Percentiles rank a stretch among this genome's conserved stretches.
phyloP scores from a whole-genome alignment of 2,113 vertebrate species.

The Holacanthus passer region DNA sequence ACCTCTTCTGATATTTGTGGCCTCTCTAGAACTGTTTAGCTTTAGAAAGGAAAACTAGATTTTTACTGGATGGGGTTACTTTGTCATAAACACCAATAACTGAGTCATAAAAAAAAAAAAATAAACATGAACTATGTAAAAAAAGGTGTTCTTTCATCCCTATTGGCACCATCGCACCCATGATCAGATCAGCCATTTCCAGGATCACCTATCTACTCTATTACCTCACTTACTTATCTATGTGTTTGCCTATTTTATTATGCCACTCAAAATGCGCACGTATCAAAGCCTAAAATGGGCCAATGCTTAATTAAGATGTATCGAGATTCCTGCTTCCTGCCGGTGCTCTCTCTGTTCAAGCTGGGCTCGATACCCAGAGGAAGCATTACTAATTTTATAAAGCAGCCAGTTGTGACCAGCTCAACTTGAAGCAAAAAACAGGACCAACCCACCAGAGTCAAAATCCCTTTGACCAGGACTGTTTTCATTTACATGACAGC shows the following conservation, averaged over 20 bases:
- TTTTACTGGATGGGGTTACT: neutral
- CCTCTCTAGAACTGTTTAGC: neutral
- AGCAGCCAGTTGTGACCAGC: neutral
- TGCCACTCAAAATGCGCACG: neutral
- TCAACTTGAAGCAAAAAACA: neutral
- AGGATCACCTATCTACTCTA: neutral
- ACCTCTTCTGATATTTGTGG: constrained; percentile 14
- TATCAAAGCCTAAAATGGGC: constrained; percentile 1
- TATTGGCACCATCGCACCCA: neutral
- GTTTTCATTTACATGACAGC: constrained; percentile 35
- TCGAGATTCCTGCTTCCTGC: neutral
- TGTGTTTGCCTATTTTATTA: neutral
- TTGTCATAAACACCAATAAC: neutral
- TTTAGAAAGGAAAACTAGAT: neutral
- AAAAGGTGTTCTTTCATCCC: neutral
- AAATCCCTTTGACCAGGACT: neutral
- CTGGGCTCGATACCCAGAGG: neutral
- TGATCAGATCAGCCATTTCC: neutral
- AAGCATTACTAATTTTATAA: neutral
- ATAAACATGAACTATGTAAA: neutral
- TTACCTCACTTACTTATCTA: neutral
- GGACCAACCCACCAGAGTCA: neutral
- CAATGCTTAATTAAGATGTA: neutral
- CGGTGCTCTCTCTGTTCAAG: neutral
- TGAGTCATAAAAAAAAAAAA: neutral